Evolutionary conservation across 2,888 invertebrate species (phyloP).

Genomic region (Trichopria drosophilae): DNA sequence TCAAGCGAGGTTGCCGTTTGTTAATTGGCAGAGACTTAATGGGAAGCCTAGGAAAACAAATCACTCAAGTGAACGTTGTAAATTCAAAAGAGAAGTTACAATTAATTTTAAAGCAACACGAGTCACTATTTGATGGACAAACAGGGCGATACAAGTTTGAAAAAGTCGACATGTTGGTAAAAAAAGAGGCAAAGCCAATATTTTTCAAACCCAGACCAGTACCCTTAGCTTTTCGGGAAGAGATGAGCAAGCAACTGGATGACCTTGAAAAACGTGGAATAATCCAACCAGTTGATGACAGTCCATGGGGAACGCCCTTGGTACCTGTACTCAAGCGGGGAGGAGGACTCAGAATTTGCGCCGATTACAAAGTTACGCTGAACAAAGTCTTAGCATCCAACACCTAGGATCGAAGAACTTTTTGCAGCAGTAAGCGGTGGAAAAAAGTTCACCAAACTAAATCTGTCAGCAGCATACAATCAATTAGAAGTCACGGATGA

Average conservation of each 20-base stretch:
- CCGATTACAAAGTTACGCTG: slow-evolving; percentile 40
- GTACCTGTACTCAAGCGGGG: slow-evolving; percentile 31
- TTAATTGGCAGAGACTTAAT: no score
- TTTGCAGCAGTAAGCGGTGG: slow-evolving; percentile 33
- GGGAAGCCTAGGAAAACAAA: no score
- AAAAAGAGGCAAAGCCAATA: slow-evolving; percentile 18
- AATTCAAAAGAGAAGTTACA: no score
- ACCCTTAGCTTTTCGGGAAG: slow-evolving; percentile 24
- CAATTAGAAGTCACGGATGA: slow-evolving; percentile 45
- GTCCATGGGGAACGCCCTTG: slow-evolving; percentile 32
- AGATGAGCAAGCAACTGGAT: slow-evolving; percentile 21
- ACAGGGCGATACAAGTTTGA: slow-evolving; percentile 20
- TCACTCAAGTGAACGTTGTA: no score
- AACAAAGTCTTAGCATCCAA: slow-evolving; percentile 39
- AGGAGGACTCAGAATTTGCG: slow-evolving; percentile 32
- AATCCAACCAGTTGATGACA: slow-evolving; percentile 9
- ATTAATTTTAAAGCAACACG: slow-evolving; percentile 21
- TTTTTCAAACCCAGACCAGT: slow-evolving; percentile 26
- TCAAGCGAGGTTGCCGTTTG: no score
- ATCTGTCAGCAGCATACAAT: slow-evolving; percentile 45
- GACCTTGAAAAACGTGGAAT: slow-evolving; percentile 17
- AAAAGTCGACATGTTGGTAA: slow-evolving; percentile 21
- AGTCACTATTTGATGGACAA: slow-evolving; percentile 17
- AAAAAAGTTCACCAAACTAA: slow-evolving; percentile 33
- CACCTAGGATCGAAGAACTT: slow-evolving; percentile 42